phyloP scores from a whole-genome alignment of 2,888 invertebrate species.

The Habrosyne pyritoides region DNA sequence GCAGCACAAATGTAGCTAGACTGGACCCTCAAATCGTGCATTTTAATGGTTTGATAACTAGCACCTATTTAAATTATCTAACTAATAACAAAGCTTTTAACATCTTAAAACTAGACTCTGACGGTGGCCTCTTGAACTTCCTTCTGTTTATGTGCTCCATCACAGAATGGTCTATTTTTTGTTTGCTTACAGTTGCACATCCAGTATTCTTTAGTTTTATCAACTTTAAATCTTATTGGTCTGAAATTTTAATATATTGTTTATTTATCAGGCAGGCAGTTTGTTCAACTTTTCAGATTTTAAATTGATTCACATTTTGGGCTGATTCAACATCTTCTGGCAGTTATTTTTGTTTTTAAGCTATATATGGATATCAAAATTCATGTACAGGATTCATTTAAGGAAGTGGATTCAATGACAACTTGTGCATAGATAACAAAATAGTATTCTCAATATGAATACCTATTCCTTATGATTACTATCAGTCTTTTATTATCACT shows the following conservation, averaged over 20 bases:
- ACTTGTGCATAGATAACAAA: no score
- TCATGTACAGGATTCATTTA: no score
- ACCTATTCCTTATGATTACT: no score
- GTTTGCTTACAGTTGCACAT: constrained; percentile 99
- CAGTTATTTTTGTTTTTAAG: no score
- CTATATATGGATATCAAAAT: no score
- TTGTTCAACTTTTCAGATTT: no score
- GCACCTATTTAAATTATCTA: not conserved
- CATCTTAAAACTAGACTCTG: constrained; percentile 18
- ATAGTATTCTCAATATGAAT: no score
- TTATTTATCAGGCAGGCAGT: no score
- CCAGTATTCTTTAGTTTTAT: constrained; percentile 96
- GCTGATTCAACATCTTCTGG: no score
- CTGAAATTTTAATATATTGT: constrained; percentile 68
- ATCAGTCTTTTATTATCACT: no score
- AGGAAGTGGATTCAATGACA: no score
- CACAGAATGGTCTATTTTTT: constrained; percentile 96
- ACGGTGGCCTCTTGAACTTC: constrained; percentile 86
- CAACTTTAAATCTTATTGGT: constrained; percentile 92
- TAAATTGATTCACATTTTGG: no score
- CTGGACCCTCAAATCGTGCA: not conserved
- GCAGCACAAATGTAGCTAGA: not conserved
- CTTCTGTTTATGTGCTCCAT: constrained; percentile 94
- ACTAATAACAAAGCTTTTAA: constrained; percentile 8
- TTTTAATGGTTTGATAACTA: not conserved